These are phyloP conservation scores for Arvicanthis niloticus DNA, from an alignment of 2,113 vertebrate genomes.

Conservation along the genomic window DNA sequence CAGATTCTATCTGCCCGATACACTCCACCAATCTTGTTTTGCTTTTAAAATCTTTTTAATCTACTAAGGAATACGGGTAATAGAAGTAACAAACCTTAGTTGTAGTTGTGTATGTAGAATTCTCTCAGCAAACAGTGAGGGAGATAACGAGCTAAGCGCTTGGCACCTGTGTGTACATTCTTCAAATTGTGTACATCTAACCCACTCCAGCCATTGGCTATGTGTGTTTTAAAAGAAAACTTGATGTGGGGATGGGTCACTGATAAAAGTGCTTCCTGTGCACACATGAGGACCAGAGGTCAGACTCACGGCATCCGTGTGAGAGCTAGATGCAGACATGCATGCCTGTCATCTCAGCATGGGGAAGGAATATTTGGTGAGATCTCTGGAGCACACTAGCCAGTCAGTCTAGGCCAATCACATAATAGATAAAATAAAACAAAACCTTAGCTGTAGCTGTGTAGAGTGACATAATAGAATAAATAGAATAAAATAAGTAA, in stretches of 20 bases:
- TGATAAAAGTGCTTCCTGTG: not conserved
- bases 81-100: not conserved
- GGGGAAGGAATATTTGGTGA: not conserved
- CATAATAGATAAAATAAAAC: no score
- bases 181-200: not conserved
- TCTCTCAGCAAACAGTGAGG: not conserved
- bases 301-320: not conserved
- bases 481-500: no score
- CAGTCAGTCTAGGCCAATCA: no score
- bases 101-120: not conserved
- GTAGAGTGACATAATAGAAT: no score
- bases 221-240: not conserved
- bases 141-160: not conserved
- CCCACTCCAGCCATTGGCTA: not conserved
- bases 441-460: no score
- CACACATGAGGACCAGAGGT: not conserved
- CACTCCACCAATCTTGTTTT: not conserved
- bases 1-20: not conserved
- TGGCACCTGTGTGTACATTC: not conserved
- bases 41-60: not conserved
- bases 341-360: not conserved
- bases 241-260: not conserved
- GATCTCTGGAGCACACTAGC: no score
- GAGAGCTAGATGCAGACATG: not conserved
- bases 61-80: not conserved